phyloP scores from a whole-genome alignment of 2,888 invertebrate genomes.

The Leptinotarsa tumamoca region DNA sequence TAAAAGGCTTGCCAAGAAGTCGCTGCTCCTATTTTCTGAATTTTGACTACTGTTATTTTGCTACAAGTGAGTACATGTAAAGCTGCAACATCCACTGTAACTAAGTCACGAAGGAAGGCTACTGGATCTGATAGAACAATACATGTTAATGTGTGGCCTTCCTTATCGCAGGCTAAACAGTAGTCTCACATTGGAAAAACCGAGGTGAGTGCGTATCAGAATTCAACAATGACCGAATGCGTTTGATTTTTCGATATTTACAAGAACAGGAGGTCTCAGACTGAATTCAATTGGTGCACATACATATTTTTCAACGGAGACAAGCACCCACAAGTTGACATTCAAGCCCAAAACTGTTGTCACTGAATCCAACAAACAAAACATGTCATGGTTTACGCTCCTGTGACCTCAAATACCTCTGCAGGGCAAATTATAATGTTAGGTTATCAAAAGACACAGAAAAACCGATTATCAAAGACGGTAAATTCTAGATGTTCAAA shows the following conservation, averaged over 20 bases:
- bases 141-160: conserved; percentile 65
- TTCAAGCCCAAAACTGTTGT: conserved; percentile 80
- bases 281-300: conserved; percentile 76
- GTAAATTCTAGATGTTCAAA: conserved; percentile 59
- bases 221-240: conserved; percentile 68
- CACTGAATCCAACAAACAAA: conserved; percentile 79
- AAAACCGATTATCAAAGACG: conserved; percentile 75
- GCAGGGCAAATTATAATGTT: conserved; percentile 74
- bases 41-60: too few species aligned
- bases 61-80: too few species aligned
- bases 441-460: conserved; percentile 75
- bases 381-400: conserved; percentile 76
- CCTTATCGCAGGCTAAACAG: conserved; percentile 74
- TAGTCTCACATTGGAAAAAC: conserved; percentile 59
- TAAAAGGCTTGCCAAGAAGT: too few species aligned
- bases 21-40: too few species aligned
- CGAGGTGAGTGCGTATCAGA: conserved; percentile 66
- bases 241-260: conserved; percentile 75
- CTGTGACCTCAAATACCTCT: conserved; percentile 73
- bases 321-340: conserved; percentile 77
- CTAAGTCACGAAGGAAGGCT: conserved; percentile 51
- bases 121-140: conserved; percentile 76
- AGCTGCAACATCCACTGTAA: too few species aligned
- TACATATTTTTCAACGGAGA: conserved; percentile 77
- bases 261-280: conserved; percentile 79